These are phyloP conservation scores for Harpalus rubripes DNA, from an alignment of 2,888 invertebrate species.

Conservation along the genomic window DNA sequence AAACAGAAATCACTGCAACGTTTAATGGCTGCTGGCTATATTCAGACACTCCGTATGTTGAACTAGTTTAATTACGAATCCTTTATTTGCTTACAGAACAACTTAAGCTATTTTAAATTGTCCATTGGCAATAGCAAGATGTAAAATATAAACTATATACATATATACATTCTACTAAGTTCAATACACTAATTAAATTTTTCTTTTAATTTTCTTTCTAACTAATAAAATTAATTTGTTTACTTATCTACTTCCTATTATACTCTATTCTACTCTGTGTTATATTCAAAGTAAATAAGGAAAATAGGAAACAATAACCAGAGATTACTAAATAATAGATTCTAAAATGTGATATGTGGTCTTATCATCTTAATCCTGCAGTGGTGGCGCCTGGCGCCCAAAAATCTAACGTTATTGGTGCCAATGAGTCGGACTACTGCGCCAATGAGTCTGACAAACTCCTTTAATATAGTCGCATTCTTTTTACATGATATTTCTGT, in stretches of 20 bases:
- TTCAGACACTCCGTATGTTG: constrained; percentile 51
- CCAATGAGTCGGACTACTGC: too few relatives aligned
- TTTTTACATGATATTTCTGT: too few relatives aligned
- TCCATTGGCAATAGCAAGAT: constrained; percentile 24
- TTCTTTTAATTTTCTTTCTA: not conserved
- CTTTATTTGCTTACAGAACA: constrained; percentile 42
- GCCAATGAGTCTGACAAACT: too few relatives aligned
- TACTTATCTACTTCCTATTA: not conserved
- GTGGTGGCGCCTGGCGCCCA: too few relatives aligned
- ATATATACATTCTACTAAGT: constrained; percentile 19
- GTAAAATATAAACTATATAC: constrained; percentile 35
- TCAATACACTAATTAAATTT: constrained; percentile 25
- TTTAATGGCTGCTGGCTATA: constrained; percentile 46
- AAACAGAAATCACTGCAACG: constrained; percentile 55
- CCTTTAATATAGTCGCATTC: too few relatives aligned
- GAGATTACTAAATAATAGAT: too few relatives aligned
- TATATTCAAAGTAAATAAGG: not conserved
- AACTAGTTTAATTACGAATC: constrained; percentile 52
- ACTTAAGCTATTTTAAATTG: constrained; percentile 52
- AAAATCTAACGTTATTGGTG: too few relatives aligned
- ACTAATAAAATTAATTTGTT: not conserved
- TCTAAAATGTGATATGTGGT: too few relatives aligned
- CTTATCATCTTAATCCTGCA: too few relatives aligned
- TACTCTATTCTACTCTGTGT: not conserved
- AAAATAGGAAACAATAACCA: not conserved